phyloP scores from a whole-genome alignment of 2,888 invertebrate genomes.

The Halocaridina rubra region DNA sequence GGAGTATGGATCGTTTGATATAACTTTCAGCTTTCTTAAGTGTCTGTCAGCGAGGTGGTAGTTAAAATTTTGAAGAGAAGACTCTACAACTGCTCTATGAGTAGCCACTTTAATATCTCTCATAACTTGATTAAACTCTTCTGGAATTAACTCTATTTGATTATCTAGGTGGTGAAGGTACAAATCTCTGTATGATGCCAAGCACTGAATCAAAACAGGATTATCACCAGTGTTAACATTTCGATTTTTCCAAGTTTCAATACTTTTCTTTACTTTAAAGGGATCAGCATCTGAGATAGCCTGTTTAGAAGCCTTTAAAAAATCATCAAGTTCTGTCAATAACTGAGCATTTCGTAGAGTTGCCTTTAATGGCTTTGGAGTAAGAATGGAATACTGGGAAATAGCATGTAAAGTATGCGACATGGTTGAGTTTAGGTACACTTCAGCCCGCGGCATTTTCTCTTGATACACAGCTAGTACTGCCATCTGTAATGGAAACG shows the following conservation, averaged over 20 bases:
- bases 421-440: conserved; percentile 25
- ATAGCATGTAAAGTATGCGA: conserved; percentile 32
- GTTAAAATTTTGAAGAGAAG: conserved; percentile 47
- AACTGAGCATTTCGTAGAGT: conserved; percentile 43
- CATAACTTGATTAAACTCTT: conserved; percentile 20
- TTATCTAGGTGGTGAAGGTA: conserved; percentile 50
- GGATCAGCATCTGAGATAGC: not conserved
- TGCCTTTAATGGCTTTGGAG: conserved; percentile 43
- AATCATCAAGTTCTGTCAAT: conserved; percentile 49
- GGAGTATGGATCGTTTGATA: conserved; percentile 11
- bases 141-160: not conserved
- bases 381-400: conserved; percentile 50
- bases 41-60: conserved; percentile 50
- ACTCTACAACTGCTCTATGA: conserved; percentile 37
- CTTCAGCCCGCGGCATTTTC: conserved; percentile 38
- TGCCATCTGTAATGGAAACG: conserved; percentile 40
- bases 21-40: conserved; percentile 35
- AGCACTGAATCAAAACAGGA: conserved; percentile 35
- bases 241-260: conserved; percentile 29
- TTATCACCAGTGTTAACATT: conserved; percentile 6
- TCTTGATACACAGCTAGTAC: conserved; percentile 55
- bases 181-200: conserved; percentile 47
- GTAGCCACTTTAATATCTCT: conserved; percentile 35
- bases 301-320: conserved; percentile 26
- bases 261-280: conserved; percentile 14